phyloP scores from a whole-genome alignment of 2,797 vertebrate genomes.

The Eutrigla gurnardus region DNA sequence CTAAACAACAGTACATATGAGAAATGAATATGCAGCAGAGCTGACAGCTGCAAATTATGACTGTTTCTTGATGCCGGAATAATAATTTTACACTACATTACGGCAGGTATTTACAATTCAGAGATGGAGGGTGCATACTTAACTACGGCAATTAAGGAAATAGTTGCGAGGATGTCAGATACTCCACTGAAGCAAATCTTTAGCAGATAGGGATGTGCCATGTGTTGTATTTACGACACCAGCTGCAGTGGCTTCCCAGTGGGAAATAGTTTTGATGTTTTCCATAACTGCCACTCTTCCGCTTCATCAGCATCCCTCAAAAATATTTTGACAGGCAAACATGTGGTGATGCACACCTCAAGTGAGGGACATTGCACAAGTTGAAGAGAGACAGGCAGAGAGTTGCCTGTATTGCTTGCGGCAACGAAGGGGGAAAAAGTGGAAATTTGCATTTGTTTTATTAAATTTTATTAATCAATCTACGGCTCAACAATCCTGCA shows the following conservation, averaged over 20 bases:
- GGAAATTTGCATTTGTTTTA: slow-evolving; percentile 15
- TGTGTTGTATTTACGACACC: slow-evolving; percentile 77
- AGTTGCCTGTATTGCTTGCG: slow-evolving; percentile 30
- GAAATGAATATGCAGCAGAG: slow-evolving; percentile 69
- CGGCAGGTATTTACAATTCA: slow-evolving; percentile 76
- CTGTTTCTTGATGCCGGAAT: slow-evolving; percentile 70
- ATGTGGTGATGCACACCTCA: slow-evolving; percentile 68
- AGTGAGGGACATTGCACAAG: slow-evolving; percentile 56
- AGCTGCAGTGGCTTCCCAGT: slow-evolving; percentile 79
- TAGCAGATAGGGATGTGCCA: slow-evolving; percentile 70
- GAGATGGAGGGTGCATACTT: slow-evolving; percentile 74
- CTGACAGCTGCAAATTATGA: slow-evolving; percentile 76
- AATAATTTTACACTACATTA: slow-evolving; percentile 84
- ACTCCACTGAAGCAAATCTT: slow-evolving; percentile 82
- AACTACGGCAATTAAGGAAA: slow-evolving; percentile 83
- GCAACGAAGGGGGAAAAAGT: slow-evolving; percentile 10
- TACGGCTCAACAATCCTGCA: slow-evolving; percentile 1
- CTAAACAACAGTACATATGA: slow-evolving; percentile 59
- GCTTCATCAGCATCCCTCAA: slow-evolving; percentile 76
- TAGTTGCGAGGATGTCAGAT: slow-evolving; percentile 80
- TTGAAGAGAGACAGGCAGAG: slow-evolving; percentile 47
- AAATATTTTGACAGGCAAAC: slow-evolving; percentile 80
- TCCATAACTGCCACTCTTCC: slow-evolving; percentile 80
- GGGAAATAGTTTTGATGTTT: slow-evolving; percentile 78
- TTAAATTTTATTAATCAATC: slow-evolving; percentile 1